Percentiles rank a stretch among this genome's conserved stretches.
These are phyloP conservation scores for Tragelaphus buxtoni DNA, from an alignment of 2,113 vertebrate species.

Conservation along the genomic window DNA sequence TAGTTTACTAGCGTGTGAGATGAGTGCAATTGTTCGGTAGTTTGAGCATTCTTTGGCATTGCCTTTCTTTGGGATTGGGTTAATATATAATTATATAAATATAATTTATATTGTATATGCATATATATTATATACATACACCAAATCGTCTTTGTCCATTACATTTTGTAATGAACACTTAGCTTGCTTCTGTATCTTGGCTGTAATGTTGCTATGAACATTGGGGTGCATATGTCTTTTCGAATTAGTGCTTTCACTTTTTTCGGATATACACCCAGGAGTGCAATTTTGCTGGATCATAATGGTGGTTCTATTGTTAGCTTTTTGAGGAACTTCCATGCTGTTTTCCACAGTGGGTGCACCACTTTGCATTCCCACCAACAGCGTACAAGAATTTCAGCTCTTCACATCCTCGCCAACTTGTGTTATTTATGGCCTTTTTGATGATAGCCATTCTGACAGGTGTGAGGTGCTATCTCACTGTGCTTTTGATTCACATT, in stretches of 20 bases:
- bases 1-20: too few relatives aligned
- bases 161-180: neutral
- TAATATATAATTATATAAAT: neutral
- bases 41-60: too few relatives aligned
- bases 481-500: neutral
- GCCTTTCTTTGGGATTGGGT: too few relatives aligned
- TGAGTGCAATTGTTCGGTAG: too few relatives aligned
- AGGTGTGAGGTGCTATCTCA: neutral
- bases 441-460: neutral
- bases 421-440: neutral
- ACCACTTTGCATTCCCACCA: neutral
- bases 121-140: neutral
- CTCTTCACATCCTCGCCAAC: neutral
- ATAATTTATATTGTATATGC: neutral
- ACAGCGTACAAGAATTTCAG: neutral
- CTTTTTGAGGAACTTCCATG: neutral
- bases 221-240: neutral
- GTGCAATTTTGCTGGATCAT: neutral
- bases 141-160: neutral
- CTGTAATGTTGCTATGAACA: neutral
- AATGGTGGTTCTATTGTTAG: neutral
- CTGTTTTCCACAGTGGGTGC: neutral
- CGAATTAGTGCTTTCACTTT: neutral
- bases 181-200: neutral
- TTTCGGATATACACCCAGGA: neutral